These are phyloP conservation scores for Nemoura dubitans DNA, from an alignment of 2,888 invertebrate species.

Conservation along the genomic window DNA sequence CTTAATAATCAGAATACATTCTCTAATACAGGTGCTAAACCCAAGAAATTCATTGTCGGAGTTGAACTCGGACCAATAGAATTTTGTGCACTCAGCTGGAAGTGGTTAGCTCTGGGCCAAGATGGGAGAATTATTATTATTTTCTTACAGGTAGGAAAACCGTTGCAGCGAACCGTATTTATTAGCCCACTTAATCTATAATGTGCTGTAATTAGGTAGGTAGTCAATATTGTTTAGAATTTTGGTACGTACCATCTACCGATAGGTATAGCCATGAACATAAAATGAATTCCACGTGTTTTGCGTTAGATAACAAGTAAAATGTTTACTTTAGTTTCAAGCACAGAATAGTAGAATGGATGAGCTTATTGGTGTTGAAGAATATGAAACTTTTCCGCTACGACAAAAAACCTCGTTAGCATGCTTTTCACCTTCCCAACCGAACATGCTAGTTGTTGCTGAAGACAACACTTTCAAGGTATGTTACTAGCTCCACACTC, in stretches of 20 bases:
- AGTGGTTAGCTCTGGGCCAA: conserved; percentile 42
- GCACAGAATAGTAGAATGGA: background rate
- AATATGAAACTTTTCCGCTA: background rate
- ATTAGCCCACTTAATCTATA: too few species aligned
- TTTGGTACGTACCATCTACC: too few species aligned
- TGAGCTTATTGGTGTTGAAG: background rate
- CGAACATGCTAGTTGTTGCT: background rate
- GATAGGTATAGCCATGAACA: too few species aligned
- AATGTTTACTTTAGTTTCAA: background rate
- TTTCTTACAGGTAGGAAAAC: background rate
- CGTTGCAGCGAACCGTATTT: too few species aligned
- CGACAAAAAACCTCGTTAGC: background rate
- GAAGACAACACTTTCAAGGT: background rate
- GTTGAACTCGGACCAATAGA: conserved; percentile 44
- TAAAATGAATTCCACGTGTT: too few species aligned
- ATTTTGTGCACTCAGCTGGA: conserved; percentile 45
- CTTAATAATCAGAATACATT: too few species aligned
- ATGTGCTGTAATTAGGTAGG: too few species aligned
- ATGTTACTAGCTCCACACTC: too few species aligned
- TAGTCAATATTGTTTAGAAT: too few species aligned
- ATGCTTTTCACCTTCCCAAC: background rate
- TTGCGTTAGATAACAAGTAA: too few species aligned
- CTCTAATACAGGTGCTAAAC: background rate
- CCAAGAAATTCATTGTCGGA: conserved; percentile 22
- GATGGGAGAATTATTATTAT: background rate